Conservation (phyloP, 2,888 invertebrate species). For the Andrena dorsata region DNA sequence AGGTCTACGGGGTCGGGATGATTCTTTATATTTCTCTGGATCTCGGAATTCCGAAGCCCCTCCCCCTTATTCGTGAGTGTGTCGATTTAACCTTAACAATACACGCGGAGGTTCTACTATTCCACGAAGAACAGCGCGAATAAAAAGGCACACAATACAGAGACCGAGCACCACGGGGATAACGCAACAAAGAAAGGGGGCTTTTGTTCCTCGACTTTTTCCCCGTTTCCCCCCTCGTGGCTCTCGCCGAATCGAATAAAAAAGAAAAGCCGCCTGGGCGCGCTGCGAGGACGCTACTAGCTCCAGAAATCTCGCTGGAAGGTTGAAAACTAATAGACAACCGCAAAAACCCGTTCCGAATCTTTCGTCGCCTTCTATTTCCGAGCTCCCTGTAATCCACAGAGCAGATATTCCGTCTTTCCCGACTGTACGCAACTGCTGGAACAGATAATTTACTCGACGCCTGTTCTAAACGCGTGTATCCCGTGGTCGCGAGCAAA, state of each 20-base stretch:
- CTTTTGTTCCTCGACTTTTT: constrained; percentile 75
- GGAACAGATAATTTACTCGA: too few relatives aligned
- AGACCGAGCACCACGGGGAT: constrained; percentile 56
- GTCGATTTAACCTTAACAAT: constrained; percentile 66
- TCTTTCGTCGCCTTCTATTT: neutral
- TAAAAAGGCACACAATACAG: constrained; percentile 70
- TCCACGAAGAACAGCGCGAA: constrained; percentile 58
- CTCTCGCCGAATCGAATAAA: constrained; percentile 62
- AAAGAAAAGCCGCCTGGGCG: constrained; percentile 47
- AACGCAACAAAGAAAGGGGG: constrained; percentile 66
- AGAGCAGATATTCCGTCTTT: neutral
- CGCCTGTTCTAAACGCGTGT: too few relatives aligned
- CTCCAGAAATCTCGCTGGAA: constrained; percentile 16
- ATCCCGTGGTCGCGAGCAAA: neutral
- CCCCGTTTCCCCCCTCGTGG: constrained; percentile 43
- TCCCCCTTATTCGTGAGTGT: constrained; percentile 29
- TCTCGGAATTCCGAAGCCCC: constrained; percentile 36
- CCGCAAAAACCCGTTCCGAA: constrained; percentile 6
- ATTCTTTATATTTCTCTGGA: constrained; percentile 45
- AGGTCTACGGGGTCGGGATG: constrained; percentile 22
- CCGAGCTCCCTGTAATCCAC: neutral
- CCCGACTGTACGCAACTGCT: neutral
- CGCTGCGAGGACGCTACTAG: constrained; percentile 41
- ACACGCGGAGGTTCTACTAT: constrained; percentile 57
- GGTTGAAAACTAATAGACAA: constrained; percentile 9